Evolutionary conservation across 2,113 vertebrate species (phyloP), one percentile per base, ranked within the genome.

Genomic region (Accipiter virgatus): DNA sequence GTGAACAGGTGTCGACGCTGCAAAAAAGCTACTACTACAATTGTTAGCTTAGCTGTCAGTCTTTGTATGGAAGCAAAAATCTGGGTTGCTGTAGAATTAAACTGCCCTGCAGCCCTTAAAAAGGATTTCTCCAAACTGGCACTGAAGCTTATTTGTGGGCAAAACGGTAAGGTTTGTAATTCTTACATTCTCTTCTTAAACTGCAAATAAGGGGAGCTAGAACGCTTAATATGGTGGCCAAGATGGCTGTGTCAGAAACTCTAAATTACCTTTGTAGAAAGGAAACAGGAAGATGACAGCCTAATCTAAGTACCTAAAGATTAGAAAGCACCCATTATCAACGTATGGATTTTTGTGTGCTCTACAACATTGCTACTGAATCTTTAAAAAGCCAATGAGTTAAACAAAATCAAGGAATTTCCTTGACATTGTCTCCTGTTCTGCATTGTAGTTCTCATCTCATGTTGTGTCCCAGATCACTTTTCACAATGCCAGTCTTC

Each of bases 1-100:
- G 58, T 10, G 95, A 97, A 96, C 95, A 97, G 95, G 93, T 97
- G 97, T 95, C 83, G 92, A 73, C n/a, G 16, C 50, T 70, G 82
- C 83, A 91, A 84, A 93, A 95, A 96, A 91, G 22, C 71, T 32
- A 42, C 58, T 42, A 50, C 79, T 95, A 36, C 91, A 91, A 96
- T 97, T 81, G 84, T 95, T 96, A 72, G 62, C 72, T 91, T 91
- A 86, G 71, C 84, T 71, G 66, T 27, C 47, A 53, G 36, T 40
- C 94, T 91, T 53, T 31, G 25, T 58, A 59, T 0, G 3, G 53
- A 42, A 66, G 66, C 22, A 84, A 86, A 86, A 70, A 14, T 72
- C 48, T 20, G 20, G 27, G 27, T 34, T 47, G 27, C 55, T 83
- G 29, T 32, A 48, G 59, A 74, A 75, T 48, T 53, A 36, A 88